Base-by-base conservation (phyloP, 1,140 invertebrate species). In the Physella acuta region DNA sequence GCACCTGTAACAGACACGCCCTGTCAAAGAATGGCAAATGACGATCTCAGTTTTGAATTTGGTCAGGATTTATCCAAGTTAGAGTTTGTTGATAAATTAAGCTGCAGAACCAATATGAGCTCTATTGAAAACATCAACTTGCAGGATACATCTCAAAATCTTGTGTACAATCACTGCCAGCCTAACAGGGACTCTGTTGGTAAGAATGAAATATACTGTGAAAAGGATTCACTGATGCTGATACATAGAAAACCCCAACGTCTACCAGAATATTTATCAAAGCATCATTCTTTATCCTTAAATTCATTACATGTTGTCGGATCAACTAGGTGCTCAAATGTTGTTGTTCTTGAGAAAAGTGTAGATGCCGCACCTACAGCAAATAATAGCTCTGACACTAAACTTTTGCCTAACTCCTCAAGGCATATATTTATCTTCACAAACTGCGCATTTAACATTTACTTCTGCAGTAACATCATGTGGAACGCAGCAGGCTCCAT, bases 401-500 rank as follows among this genome's bases (percentile, higher is more conserved):
- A 33, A 37, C 30, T 1, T 26, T 31, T 37, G 37, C 66, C 66
- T 1, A 68, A 68, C 5, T 58, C 66, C 1, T 39, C 66, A 24
- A 56, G 70, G 52, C 71, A 77, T 59, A 63, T 74, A 44, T 61
- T 53, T 36, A 67, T 78, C 26, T 73, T 82, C 26, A 71, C 71
- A 49, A 72, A 78, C 61, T 39, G 76, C n/a, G 68, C 73, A 49
- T 82, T 82, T 62, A 56, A 77, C 33, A 68, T 82, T 3, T 82
- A 77, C 59, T 79, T 77, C 67, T 20, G 79, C 36, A 80, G 78
- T 33, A 81, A 80, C 52, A 74, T 81, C 5, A 64, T 80, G 44
- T 82, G 81, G 81, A 82, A 82, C 69, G 73, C 76, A 28, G 78
- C 75, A 3, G 65, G 61, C 20, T 68, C 66, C 11, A 75, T 80